These are phyloP conservation scores for Biston stratarius DNA, from an alignment of 2,888 invertebrate species.

Conservation along the genomic window DNA sequence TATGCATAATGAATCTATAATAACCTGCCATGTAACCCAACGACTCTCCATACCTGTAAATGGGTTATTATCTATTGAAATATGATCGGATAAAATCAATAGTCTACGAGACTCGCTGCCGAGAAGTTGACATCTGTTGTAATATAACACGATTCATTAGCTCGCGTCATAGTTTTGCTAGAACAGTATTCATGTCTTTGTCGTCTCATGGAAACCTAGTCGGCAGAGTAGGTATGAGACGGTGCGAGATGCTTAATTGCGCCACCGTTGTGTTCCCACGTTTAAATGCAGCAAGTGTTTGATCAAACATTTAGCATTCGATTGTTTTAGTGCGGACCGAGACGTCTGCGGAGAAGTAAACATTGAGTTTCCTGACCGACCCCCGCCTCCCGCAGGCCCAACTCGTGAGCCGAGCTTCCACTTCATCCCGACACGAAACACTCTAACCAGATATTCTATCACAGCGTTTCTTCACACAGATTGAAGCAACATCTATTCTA, in stretches of 20 bases:
- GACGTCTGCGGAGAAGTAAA: conserved; percentile 79
- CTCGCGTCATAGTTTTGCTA: conserved; percentile 21
- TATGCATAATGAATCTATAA: conserved; percentile 87
- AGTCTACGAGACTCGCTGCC: conserved; percentile 39
- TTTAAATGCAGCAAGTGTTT: conserved; percentile 82
- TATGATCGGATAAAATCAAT: conserved; percentile 47
- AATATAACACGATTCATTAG: conserved; percentile 31
- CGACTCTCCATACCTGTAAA: conserved; percentile 53
- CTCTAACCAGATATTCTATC: conserved; percentile 21
- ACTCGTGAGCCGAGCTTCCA: conserved; percentile 23
- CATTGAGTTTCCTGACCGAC: conserved; percentile 73
- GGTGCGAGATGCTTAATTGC: conserved; percentile 77
- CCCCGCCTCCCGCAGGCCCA: conserved; percentile 44
- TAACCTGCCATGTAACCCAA: conserved; percentile 70
- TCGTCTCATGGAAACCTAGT: conserved; percentile 32
- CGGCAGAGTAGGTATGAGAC: conserved; percentile 60
- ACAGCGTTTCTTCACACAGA: conserved; percentile 3
- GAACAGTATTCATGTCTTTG: conserved; percentile 9
- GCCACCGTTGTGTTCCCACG: conserved; percentile 82
- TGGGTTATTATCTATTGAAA: conserved; percentile 52
- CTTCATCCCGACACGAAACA: conserved; percentile 23
- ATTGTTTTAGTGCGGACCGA: conserved; percentile 85
- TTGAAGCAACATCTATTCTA: conserved; percentile 13
- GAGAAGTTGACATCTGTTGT: conserved; percentile 40
- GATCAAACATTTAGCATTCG: conserved; percentile 83